Percentiles rank a stretch among this genome's conserved stretches.
Evolutionary conservation across 2,888 invertebrate genomes (phyloP).

Genomic region (Neoitamus cyanurus): DNA sequence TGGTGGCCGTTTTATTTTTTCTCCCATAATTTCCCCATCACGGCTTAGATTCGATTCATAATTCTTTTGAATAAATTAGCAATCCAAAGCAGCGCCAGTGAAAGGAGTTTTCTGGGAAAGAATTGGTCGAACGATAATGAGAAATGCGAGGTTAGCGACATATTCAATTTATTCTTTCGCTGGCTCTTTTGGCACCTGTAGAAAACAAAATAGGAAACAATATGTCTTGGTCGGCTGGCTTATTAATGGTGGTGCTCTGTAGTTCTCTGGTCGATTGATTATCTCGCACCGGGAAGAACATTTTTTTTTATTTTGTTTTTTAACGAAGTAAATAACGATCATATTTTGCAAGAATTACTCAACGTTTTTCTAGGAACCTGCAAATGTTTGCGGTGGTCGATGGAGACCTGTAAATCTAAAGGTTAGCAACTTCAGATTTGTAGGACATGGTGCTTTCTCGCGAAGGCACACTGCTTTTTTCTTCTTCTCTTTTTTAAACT

Average conservation of each 20-base stretch:
- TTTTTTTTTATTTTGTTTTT: background rate
- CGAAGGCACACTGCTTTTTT: too few species aligned
- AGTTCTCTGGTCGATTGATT: background rate
- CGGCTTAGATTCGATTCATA: background rate
- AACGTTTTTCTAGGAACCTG: background rate
- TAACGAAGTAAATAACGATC: background rate
- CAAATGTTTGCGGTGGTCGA: background rate
- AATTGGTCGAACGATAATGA: background rate
- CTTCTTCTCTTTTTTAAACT: too few species aligned
- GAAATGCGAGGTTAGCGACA: constrained; percentile 10
- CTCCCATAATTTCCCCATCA: background rate
- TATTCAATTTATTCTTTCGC: constrained; percentile 14
- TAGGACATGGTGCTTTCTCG: too few species aligned
- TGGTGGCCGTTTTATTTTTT: background rate
- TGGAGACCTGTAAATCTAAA: background rate
- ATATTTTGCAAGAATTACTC: background rate
- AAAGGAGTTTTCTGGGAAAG: constrained; percentile 31
- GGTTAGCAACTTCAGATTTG: background rate
- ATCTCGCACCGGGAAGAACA: background rate
- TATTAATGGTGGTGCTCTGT: background rate
- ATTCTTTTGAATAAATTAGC: constrained; percentile 40
- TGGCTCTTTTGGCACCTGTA: background rate
- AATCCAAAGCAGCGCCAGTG: constrained; percentile 10
- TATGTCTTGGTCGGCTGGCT: background rate
- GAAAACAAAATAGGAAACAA: background rate